Conservation (phyloP, 1,140 invertebrate genomes). For the Globodera ellingtonae region DNA sequence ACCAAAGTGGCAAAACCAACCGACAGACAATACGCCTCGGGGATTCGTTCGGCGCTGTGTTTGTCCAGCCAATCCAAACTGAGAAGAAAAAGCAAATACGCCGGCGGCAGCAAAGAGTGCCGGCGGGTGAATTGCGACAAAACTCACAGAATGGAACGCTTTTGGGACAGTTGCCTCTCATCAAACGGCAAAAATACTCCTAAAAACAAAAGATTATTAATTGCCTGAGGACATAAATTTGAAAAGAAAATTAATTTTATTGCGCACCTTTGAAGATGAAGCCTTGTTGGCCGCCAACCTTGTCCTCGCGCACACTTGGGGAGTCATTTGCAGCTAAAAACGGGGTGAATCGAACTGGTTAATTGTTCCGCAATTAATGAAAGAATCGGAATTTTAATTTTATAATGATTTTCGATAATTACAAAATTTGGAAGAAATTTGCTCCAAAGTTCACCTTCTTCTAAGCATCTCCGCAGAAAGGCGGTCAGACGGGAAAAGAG, state of each 20-base stretch:
- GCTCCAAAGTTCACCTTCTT: constrained; percentile 42
- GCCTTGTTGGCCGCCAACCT: constrained; percentile 33
- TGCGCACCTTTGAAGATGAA: constrained; percentile 40
- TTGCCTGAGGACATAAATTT: neutral
- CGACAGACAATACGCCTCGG: constrained; percentile 92
- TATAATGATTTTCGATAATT: too few relatives aligned
- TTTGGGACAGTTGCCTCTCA: constrained; percentile 47
- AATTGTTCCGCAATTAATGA: too few relatives aligned
- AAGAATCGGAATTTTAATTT: too few relatives aligned
- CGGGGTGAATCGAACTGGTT: neutral
- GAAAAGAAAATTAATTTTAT: neutral
- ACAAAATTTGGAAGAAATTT: too few relatives aligned
- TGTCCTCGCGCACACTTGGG: constrained; percentile 9
- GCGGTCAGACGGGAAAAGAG: constrained; percentile 68
- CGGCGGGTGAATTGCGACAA: neutral
- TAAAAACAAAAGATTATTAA: constrained; percentile 11
- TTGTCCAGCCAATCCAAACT: constrained; percentile 93
- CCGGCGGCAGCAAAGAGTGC: neutral
- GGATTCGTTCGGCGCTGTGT: constrained; percentile 84
- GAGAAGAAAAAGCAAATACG: constrained; percentile 55
- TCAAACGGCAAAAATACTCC: constrained; percentile 49
- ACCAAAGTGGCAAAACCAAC: constrained; percentile 87
- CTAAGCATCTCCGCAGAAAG: constrained; percentile 42
- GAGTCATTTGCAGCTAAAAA: neutral
- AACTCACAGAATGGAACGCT: constrained; percentile 48